Base-by-base conservation (phyloP, 92 coral and sea anemone genomes). In the Epizoanthus ramosus region DNA sequence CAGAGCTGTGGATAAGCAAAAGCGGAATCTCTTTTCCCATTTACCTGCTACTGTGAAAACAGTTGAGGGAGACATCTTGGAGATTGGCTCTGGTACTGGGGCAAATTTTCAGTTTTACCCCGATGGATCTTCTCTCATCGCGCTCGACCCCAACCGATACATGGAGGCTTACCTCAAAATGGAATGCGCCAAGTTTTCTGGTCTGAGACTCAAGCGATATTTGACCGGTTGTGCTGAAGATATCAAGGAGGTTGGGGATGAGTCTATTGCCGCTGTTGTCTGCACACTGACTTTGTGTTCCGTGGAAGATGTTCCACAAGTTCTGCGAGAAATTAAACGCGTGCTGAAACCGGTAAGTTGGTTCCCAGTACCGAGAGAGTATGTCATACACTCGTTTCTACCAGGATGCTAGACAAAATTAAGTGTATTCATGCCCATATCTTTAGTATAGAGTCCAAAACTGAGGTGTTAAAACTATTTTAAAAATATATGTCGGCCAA, bases 81-180 rank as follows among this genome's bases (percentile, higher is more conserved):
- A 95, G 80, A 89, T 95, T 24, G 98, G 98, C 4, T 88, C 93
- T 14, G 98, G 98, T 8, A 90, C 98, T 4, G 98, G 98, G 25
- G 95, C 97, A 33, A 95, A 95, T 80, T 90, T 95, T 60, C 84
- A 87, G 45, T 92, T 88, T 83, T 87, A 88, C 57, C 97, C 97
- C 4, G 73, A 85, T 22, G 94, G 95, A 1, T 65, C 97, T 63
- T 88, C 90, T 3, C 79, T 95, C 17, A 84, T 90, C 10, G 97
- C 92, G 6, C 79, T 95, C 37, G 98, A 95, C 35, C 98, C 97
- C 2, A 95, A 92, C 69, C 88, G 84, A 0, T 87, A 95, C 71
- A 92, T 95, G 98, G 87, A 83, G 57, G 63, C 75, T 4, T 92
- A 92, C 67, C 88, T 95, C 23, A 21, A 56, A 19, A 79, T 79